A percentile compares a stretch with the other conserved stretches of the same genome.
These are phyloP conservation scores for Macrophya annulata DNA, from an alignment of 2,888 invertebrate species.

Conservation along the genomic window DNA sequence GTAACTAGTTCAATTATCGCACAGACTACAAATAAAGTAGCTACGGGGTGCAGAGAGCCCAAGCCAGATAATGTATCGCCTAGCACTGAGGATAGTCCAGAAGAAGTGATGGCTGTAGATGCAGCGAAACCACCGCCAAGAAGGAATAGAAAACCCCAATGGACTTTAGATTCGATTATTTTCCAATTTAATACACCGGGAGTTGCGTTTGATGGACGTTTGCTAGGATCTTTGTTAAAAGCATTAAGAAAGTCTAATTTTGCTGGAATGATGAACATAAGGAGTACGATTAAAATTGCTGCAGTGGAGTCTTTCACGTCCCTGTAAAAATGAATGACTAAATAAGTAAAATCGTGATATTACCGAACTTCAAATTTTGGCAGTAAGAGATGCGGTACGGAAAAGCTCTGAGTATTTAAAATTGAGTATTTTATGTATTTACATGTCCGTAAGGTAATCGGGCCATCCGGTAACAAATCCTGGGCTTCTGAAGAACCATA, in stretches of 20 bases:
- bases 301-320: constrained; percentile 90
- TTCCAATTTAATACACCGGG: constrained; percentile 92
- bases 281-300: constrained; percentile 90
- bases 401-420: not conserved
- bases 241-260: constrained; percentile 88
- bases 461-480: constrained; percentile 95
- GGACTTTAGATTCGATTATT: constrained; percentile 91
- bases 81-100: constrained; percentile 89
- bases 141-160: constrained; percentile 94
- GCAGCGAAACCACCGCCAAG: constrained; percentile 96
- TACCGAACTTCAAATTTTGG: not conserved
- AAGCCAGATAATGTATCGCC: constrained; percentile 87
- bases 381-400: not conserved
- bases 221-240: constrained; percentile 81
- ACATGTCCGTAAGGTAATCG: constrained; percentile 84
- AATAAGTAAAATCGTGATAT: not conserved
- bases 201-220: constrained; percentile 84
- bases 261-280: constrained; percentile 93
- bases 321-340: constrained; percentile 77
- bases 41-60: constrained; percentile 83
- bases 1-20: constrained; percentile 91
- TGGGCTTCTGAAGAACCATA: constrained; percentile 95
- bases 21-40: constrained; percentile 89
- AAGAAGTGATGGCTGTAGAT: constrained; percentile 91
- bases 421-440: constrained; percentile 68